These are phyloP conservation scores for Drosophila pachea DNA, from an alignment of 1,140 invertebrate species.

Conservation along the genomic window DNA sequence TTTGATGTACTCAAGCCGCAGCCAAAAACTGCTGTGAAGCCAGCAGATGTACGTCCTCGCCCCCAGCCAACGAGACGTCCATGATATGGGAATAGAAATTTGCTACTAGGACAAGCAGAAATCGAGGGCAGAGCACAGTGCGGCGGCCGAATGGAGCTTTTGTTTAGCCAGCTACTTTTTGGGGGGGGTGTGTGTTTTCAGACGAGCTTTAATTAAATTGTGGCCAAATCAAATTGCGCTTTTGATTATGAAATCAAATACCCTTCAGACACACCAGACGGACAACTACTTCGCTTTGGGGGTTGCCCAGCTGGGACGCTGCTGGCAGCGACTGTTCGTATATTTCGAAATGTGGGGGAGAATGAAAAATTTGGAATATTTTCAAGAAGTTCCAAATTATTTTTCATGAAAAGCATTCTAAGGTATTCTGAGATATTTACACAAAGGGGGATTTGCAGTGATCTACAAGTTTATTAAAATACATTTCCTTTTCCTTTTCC, in stretches of 20 bases:
- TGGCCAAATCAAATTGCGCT: conserved; percentile 30
- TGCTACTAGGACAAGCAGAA: background rate
- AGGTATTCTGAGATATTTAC: no score
- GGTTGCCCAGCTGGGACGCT: background rate
- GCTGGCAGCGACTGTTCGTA: background rate
- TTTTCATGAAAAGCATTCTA: no score
- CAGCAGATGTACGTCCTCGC: conserved; percentile 22
- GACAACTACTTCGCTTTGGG: background rate
- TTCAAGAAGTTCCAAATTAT: no score
- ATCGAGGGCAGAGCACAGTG: background rate
- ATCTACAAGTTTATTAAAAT: no score
- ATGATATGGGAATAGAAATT: conserved; percentile 25
- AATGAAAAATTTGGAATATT: no score
- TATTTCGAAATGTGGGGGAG: background rate
- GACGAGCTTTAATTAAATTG: conserved; percentile 42
- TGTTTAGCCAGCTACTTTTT: conserved; percentile 1
- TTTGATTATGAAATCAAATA: conserved; percentile 37
- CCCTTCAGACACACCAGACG: background rate
- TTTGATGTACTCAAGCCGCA: conserved; percentile 43
- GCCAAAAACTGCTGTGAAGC: conserved; percentile 27
- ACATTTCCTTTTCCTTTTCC: no score
- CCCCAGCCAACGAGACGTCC: background rate
- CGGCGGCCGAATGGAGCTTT: background rate
- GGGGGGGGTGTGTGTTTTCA: conserved; percentile 9
- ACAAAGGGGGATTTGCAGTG: no score